A percentile compares a stretch with the other conserved stretches of the same genome.
phyloP scores from a whole-genome alignment of 2,888 invertebrate species.

The Sceliomorpha sp. region DNA sequence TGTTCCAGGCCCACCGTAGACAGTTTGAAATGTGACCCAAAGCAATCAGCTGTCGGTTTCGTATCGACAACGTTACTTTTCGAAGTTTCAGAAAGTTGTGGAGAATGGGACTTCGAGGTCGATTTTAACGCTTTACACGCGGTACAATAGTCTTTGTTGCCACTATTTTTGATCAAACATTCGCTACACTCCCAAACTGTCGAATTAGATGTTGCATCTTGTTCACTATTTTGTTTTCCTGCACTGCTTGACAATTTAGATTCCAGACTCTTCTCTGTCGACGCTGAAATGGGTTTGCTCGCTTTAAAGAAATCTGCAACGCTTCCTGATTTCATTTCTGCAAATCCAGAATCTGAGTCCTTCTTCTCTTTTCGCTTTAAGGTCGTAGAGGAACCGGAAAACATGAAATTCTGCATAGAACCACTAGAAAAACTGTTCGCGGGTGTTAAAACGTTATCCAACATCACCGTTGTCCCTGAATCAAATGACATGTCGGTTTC shows the following conservation, averaged over 20 bases:
- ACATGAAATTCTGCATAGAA: slow-evolving; percentile 71
- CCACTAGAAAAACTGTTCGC: slow-evolving; percentile 22
- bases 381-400: slow-evolving; percentile 64
- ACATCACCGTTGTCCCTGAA: slow-evolving; percentile 52
- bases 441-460: slow-evolving; percentile 18
- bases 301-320: slow-evolving; percentile 77
- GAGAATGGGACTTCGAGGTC: slow-evolving; percentile 1
- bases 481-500: slow-evolving; percentile 51
- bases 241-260: not conserved
- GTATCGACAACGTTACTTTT: slow-evolving; percentile 6
- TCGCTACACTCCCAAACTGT: slow-evolving; percentile 76
- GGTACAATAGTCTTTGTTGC: slow-evolving; percentile 66
- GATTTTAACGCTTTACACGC: slow-evolving; percentile 72
- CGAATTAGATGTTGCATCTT: slow-evolving; percentile 4
- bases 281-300: slow-evolving; percentile 1
- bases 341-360: slow-evolving; percentile 36
- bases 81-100: not conserved
- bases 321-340: slow-evolving; percentile 78
- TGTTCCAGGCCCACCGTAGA: too few relatives aligned
- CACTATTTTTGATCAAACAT: slow-evolving; percentile 76
- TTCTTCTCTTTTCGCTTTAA: slow-evolving; percentile 67
- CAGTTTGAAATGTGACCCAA: not conserved
- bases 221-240: not conserved
- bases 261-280: slow-evolving; percentile 1
- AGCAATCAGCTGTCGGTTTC: slow-evolving; percentile 7